These are phyloP conservation scores for Trypoxylon attenuatum DNA, from an alignment of 2,888 invertebrate species.

Conservation along the genomic window DNA sequence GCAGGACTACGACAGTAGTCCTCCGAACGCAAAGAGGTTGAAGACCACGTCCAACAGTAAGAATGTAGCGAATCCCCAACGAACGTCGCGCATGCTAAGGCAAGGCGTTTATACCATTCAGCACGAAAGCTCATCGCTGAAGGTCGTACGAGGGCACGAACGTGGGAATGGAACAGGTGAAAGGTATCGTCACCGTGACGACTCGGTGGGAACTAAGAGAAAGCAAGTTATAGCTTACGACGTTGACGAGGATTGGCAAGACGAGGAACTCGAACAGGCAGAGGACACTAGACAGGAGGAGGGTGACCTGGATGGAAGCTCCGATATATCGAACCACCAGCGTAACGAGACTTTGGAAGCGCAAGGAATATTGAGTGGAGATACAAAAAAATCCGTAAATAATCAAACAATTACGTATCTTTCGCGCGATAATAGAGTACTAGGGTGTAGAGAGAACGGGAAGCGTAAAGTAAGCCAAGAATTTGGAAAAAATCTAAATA, in stretches of 20 bases:
- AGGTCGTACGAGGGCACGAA: conserved; percentile 10
- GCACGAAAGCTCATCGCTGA: conserved; percentile 23
- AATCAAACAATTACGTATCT: conserved; percentile 21
- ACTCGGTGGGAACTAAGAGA: conserved; percentile 24
- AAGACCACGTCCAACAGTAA: not conserved
- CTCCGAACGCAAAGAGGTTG: too few relatives aligned
- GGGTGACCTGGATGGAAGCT: conserved; percentile 46
- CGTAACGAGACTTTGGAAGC: conserved; percentile 22
- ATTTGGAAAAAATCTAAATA: conserved; percentile 43
- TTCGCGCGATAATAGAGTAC: conserved; percentile 28
- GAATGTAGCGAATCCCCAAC: too few relatives aligned
- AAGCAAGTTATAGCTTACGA: conserved; percentile 64
- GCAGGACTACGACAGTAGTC: not conserved
- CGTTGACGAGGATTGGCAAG: conserved; percentile 71
- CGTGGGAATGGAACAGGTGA: conserved; percentile 10
- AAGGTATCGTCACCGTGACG: too few relatives aligned
- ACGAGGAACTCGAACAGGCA: conserved; percentile 60
- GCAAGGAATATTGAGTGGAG: conserved; percentile 23
- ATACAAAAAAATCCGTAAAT: conserved; percentile 36
- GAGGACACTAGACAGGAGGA: conserved; percentile 36
- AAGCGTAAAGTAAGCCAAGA: conserved; percentile 34
- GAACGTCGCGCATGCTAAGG: too few relatives aligned
- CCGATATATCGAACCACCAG: conserved; percentile 31
- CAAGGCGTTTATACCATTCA: conserved; percentile 37
- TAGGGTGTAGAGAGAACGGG: conserved; percentile 26